Evolutionary conservation across 2,113 vertebrate genomes (phyloP).

Genomic region (Phaethornis superciliosus): DNA sequence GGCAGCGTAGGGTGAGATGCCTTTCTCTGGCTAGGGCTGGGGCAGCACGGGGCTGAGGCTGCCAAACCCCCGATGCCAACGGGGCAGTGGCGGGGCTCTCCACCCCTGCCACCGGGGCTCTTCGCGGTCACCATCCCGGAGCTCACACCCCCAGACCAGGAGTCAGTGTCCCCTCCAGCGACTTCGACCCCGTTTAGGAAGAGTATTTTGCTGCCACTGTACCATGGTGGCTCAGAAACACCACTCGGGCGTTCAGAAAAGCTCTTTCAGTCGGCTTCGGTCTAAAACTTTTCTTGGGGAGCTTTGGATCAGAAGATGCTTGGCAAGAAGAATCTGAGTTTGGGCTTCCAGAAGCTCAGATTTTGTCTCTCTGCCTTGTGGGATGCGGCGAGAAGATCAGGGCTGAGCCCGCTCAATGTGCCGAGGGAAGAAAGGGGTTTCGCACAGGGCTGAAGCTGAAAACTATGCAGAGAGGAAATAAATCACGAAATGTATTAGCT

Average conservation of each 20-base stretch:
- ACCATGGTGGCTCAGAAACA: not conserved
- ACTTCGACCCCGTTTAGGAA: rapidly evolving
- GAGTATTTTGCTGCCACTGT: not conserved
- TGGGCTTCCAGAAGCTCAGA: not conserved
- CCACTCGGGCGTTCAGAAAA: not conserved
- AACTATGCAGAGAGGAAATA: slow-evolving; percentile 23
- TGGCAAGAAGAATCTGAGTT: not conserved
- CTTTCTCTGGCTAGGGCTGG: not conserved
- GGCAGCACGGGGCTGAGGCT: not conserved
- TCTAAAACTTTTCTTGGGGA: not conserved
- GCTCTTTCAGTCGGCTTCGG: not conserved
- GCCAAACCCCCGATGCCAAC: rapidly evolving
- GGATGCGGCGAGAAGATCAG: not conserved
- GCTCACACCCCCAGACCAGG: not conserved
- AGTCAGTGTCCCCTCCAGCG: rapidly evolving
- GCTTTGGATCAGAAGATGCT: not conserved
- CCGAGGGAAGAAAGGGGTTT: not conserved
- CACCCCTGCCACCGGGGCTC: rapidly evolving
- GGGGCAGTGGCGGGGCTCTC: not conserved
- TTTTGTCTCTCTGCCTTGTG: not conserved
- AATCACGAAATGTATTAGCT: slow-evolving; percentile 27
- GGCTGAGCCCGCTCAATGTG: not conserved
- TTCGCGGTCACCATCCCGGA: rapidly evolving
- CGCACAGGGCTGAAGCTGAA: not conserved
- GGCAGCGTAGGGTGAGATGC: not conserved